These are phyloP conservation scores for Hypotaenidia philippensis DNA, from an alignment of 2,797 vertebrate genomes.

Conservation along the genomic window DNA sequence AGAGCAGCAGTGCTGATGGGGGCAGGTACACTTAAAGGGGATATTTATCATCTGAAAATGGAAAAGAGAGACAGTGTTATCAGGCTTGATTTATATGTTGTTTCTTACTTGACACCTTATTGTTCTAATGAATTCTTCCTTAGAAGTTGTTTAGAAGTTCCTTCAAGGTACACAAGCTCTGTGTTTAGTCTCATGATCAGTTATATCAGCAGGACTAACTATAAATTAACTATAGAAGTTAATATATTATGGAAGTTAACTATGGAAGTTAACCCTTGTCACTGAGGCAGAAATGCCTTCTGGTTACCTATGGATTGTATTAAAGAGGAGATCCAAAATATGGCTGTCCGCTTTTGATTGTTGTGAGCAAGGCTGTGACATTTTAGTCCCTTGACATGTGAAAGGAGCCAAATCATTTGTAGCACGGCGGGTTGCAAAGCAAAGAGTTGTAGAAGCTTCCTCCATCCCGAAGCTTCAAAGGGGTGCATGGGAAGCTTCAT, in stretches of 20 bases:
- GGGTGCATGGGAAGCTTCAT: background rate
- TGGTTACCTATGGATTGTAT: background rate
- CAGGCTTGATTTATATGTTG: constrained; percentile 28
- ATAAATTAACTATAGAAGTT: no score
- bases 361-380: background rate
- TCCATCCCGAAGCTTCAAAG: background rate
- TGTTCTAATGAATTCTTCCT: constrained; percentile 14
- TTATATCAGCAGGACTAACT: background rate
- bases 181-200: background rate
- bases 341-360: background rate
- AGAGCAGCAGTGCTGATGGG: background rate
- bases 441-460: background rate
- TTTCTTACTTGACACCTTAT: constrained; percentile 4
- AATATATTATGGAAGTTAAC: background rate
- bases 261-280: background rate
- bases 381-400: background rate
- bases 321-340: background rate
- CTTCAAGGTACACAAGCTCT: background rate
- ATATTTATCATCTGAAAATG: background rate
- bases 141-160: background rate
- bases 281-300: background rate
- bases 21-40: background rate
- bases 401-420: background rate
- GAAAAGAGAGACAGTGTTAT: background rate
- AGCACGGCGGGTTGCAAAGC: background rate